These are phyloP conservation scores for Trachymyrmex septentrionalis DNA, from an alignment of 1,140 invertebrate genomes.

Conservation along the genomic window DNA sequence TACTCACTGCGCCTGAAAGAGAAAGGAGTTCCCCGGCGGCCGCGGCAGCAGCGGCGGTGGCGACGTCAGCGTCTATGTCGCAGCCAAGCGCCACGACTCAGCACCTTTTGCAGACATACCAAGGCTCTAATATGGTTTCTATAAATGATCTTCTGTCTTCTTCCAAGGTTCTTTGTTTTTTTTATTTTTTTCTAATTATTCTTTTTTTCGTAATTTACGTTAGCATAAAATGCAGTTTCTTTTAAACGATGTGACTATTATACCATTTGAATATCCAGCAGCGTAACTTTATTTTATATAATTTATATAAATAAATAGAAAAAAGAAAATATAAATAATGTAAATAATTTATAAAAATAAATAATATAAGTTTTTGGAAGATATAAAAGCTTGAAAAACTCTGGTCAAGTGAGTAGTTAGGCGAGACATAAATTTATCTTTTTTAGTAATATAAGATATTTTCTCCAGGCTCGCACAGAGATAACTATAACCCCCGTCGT, in stretches of 20 bases:
- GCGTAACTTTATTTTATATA: neutral
- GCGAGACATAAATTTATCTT: conserved; percentile 15
- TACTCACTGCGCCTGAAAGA: conserved; percentile 91
- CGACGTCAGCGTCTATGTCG: conserved; percentile 71
- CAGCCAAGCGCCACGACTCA: conserved; percentile 80
- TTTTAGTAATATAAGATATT: conserved; percentile 20
- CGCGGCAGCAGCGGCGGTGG: conserved; percentile 38
- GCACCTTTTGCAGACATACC: conserved; percentile 83
- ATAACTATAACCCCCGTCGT: conserved; percentile 88
- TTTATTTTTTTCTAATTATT: conserved; percentile 55
- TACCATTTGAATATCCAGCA: neutral
- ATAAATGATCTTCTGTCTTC: conserved; percentile 88
- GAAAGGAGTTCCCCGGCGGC: conserved; percentile 79
- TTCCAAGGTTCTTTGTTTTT: conserved; percentile 87
- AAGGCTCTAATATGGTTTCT: conserved; percentile 85
- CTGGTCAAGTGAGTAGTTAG: neutral
- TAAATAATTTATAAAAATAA: neutral
- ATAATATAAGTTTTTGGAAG: neutral
- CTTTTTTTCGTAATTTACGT: neutral
- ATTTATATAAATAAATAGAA: conserved; percentile 1
- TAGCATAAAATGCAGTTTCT: neutral
- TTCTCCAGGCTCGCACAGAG: conserved; percentile 85
- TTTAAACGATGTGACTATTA: neutral
- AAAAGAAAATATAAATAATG: conserved; percentile 10
- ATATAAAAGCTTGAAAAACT: neutral